Evolutionary conservation across 2,113 vertebrate genomes (phyloP), one percentile per base, ranked within the genome.

Genomic region (Dermatemys mawii): DNA sequence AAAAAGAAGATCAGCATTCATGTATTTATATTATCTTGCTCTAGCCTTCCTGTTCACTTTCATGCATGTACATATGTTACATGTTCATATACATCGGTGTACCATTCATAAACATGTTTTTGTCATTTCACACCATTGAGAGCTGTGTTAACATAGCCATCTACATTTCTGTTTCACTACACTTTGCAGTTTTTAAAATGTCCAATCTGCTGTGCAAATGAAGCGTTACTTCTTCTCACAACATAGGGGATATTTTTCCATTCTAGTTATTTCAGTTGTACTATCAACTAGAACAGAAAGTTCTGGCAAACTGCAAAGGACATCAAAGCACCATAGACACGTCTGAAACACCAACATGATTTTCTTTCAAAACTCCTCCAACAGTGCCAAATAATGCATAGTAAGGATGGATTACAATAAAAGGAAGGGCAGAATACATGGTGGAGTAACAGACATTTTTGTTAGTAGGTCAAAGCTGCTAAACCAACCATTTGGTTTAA

Each of bases 151-250:
- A 44, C 76, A 5, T 11, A 27, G n/a, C 44, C 3, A 0, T 0
- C 38, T 51, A 35, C 32, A 16, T 9, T 0, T 0, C 2, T 14
- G 12, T 46, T 76, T 29, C 41, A 46, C 41, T 76, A 76, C 5
- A 76, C 27, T 27, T 75, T 46, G 73, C 12, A 46, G 26, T 27
- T 76, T 29, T 76, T 27, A 76, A 76, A 29, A 17, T 3, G 50
- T 27, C 11, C 79, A 0, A 11, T 57, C 17, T 2, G 0, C 9
- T 22, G 10, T 1, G 0, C 2, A 0, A 2, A 17, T 38, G 46
- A 78, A 67, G 35, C 55, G 10, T 11, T 1, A 0, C 11, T 88
- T 21, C 46, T 46, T 46, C 38, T 7, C 83, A 49, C 13, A 10
- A 0, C 1, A 17, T 17, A 2, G 5, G 38, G 0, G 2, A 46